Evolutionary conservation across 2,797 vertebrate species (phyloP).

Genomic region (Furcifer pardalis): DNA sequence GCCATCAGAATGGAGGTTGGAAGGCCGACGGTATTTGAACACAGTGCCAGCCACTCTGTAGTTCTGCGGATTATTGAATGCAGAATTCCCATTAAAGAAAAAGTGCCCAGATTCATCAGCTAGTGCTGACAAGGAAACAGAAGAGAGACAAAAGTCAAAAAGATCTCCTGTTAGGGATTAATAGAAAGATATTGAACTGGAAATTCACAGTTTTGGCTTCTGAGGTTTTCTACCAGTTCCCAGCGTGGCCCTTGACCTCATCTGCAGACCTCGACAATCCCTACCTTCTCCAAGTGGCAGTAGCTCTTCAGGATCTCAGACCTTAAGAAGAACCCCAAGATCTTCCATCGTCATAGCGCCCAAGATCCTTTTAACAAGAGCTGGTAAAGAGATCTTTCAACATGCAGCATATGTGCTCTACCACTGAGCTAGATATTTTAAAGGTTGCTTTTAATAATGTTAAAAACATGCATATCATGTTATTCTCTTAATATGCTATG

Average conservation of each 20-base stretch:
- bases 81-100: constrained; percentile 89
- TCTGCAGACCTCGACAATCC: background rate
- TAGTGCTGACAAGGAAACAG: constrained; percentile 76
- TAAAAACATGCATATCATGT: background rate
- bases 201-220: background rate
- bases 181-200: background rate
- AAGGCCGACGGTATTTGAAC: constrained; percentile 89
- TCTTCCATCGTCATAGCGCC: background rate
- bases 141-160: background rate
- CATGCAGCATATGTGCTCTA: background rate
- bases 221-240: background rate
- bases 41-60: constrained; percentile 88
- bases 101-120: constrained; percentile 88
- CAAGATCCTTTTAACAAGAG: no score
- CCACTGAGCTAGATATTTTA: background rate
- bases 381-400: no score
- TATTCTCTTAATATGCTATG: background rate
- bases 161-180: rapidly evolving
- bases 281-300: background rate
- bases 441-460: background rate
- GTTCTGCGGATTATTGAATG: constrained; percentile 90
- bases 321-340: background rate
- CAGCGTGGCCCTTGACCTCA: background rate
- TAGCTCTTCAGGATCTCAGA: background rate
- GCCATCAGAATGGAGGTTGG: constrained; percentile 82